These are phyloP conservation scores for Tricholaema leucomelas DNA, from an alignment of 2,113 vertebrate genomes.

Conservation along the genomic window DNA sequence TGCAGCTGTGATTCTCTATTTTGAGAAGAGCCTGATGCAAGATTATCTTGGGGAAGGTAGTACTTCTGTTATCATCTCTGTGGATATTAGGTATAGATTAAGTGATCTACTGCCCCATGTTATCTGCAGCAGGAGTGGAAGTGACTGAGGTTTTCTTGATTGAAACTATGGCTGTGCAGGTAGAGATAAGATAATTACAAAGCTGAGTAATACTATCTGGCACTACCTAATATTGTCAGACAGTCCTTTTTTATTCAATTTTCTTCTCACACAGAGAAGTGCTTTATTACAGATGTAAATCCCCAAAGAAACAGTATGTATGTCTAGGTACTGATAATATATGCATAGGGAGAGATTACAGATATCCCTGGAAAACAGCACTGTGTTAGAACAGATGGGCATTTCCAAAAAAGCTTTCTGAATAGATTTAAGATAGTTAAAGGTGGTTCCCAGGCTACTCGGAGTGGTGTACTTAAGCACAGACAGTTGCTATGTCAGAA, in stretches of 20 bases:
- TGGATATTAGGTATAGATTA: neutral
- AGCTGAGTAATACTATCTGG: neutral
- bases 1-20: neutral
- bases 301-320: neutral
- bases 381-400: neutral
- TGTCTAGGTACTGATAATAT: neutral
- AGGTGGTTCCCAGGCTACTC: neutral
- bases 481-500: neutral
- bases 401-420: neutral
- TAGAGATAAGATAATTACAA: conserved; percentile 29
- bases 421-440: neutral
- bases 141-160: neutral
- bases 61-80: neutral
- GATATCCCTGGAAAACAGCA: neutral
- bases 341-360: neutral
- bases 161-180: neutral
- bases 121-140: neutral
- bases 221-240: neutral
- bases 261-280: neutral
- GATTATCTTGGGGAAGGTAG: neutral
- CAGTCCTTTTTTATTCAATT: neutral
- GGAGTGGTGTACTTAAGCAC: neutral
- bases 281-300: neutral
- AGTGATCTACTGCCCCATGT: neutral
- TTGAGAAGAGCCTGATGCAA: neutral